These are phyloP conservation scores for Ganaspis brasiliensis DNA, from an alignment of 2,888 invertebrate species.

Conservation along the genomic window DNA sequence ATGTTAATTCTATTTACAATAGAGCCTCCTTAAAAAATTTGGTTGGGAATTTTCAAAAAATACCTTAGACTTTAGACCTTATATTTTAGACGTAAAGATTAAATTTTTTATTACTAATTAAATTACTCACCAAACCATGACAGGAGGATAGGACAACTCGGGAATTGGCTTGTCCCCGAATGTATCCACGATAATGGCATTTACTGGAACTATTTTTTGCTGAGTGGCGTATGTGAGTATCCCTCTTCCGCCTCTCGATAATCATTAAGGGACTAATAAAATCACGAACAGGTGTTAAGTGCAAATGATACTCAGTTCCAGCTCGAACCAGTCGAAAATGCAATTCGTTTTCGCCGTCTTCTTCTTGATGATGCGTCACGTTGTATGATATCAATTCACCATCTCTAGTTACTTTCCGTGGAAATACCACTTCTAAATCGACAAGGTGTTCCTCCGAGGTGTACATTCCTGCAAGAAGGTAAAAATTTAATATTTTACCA, in stretches of 20 bases:
- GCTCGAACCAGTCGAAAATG: constrained; percentile 81
- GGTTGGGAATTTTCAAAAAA: no score
- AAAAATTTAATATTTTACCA: no score
- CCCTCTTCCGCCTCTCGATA: constrained; percentile 85
- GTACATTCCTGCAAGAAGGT: constrained; percentile 81
- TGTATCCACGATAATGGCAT: constrained; percentile 91
- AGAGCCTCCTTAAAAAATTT: no score
- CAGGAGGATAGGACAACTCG: constrained; percentile 91
- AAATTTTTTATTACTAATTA: background rate
- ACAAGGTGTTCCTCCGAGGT: constrained; percentile 81
- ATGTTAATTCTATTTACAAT: no score
- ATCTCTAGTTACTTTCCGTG: constrained; percentile 83
- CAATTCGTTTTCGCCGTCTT: constrained; percentile 75
- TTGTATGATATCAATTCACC: constrained; percentile 83
- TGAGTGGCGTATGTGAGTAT: constrained; percentile 70
- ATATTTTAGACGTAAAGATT: no score
- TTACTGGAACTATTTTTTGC: constrained; percentile 81
- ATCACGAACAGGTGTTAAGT: constrained; percentile 75
- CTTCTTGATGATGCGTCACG: constrained; percentile 82
- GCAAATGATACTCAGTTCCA: constrained; percentile 77
- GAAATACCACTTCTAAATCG: constrained; percentile 84
- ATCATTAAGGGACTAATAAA: constrained; percentile 83
- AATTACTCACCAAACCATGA: constrained; percentile 90
- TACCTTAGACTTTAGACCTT: no score
- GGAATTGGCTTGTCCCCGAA: constrained; percentile 87